phyloP scores from a whole-genome alignment of 2,797 vertebrate species.

The Helicolenus hilgendorfi region DNA sequence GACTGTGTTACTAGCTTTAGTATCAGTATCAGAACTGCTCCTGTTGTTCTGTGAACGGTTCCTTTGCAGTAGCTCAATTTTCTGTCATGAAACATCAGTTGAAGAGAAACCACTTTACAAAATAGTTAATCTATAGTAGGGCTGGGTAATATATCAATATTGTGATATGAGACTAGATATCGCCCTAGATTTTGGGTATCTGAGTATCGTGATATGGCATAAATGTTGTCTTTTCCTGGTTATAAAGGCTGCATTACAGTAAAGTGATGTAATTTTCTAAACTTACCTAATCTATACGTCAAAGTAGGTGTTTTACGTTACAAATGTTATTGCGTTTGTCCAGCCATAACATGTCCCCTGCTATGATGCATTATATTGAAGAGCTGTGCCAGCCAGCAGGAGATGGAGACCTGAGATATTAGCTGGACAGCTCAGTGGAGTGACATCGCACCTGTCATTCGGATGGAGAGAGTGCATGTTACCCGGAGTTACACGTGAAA shows the following conservation, averaged over 20 bases:
- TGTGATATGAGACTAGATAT: no score
- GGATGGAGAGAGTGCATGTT: constrained; percentile 15
- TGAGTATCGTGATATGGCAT: no score
- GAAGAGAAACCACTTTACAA: neutral
- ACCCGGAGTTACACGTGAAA: constrained; percentile 22
- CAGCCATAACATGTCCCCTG: neutral
- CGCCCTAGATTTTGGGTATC: no score
- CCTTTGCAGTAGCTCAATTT: neutral
- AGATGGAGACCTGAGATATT: neutral
- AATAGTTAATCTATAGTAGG: neutral
- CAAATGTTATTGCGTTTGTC: neutral
- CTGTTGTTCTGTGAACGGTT: constrained; percentile 13
- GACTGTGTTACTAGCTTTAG: constrained; percentile 38
- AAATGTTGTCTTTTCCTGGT: no score
- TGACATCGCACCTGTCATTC: constrained; percentile 21
- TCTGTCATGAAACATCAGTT: constrained; percentile 7
- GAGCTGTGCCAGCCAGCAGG: neutral
- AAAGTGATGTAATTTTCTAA: no score
- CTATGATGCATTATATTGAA: constrained; percentile 2
- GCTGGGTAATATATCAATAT: no score
- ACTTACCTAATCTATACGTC: neutral
- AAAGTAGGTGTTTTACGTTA: neutral
- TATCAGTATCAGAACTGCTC: constrained; percentile 34
- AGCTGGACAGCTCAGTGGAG: constrained; percentile 1
- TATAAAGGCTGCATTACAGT: no score